Base-by-base conservation (phyloP, 1,140 invertebrate species). In the Atta texana region DNA sequence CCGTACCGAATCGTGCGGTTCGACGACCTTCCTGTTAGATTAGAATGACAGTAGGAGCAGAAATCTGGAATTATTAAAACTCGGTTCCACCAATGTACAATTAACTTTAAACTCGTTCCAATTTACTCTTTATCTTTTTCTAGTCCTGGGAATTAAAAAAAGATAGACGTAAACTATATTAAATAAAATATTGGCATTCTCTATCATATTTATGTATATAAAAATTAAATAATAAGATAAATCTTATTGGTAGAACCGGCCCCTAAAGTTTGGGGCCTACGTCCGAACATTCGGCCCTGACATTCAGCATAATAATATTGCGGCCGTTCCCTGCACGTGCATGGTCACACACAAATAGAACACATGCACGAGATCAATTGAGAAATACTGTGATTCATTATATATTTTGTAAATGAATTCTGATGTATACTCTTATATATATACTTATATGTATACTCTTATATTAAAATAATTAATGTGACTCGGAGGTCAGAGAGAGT, bases 1-100 rank as follows among this genome's bases (percentile, higher is more conserved):
- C 51, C 31, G 4, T 59, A 66, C 72, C 71, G 57, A 77, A 81
- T 81, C n/a, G 34, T 51, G 21, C 1, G 8, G 59, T 87, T 66
- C 66, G 64, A 28, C 68, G 53, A 72, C 39, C 59, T 82, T 84
- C 6, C 64, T 57, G n/a, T 63, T 57, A 18, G 14, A 81, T 63
- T 57, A 18, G 14, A 81, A 57, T n/a, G 31, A 57, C 68, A 61
- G 24, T 16, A 44, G 44, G 24, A 39, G n/a, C 31, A 81, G 18
- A n/a, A 61, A 88, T 63, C 0, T 18, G 18, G 31, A 81, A 81
- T 71, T 18, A 69, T 69, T 66, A 21, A 44, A 10, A 44, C 39
- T 44, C 10, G 39, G 8, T 44, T 3, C 39, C 8, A 44, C 8
- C 8, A 44, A 44, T 44, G 8, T 10, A 44, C 10, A 8, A 44